Evolutionary conservation across 1,140 invertebrate genomes (phyloP).

Genomic region (Nymphalis io): DNA sequence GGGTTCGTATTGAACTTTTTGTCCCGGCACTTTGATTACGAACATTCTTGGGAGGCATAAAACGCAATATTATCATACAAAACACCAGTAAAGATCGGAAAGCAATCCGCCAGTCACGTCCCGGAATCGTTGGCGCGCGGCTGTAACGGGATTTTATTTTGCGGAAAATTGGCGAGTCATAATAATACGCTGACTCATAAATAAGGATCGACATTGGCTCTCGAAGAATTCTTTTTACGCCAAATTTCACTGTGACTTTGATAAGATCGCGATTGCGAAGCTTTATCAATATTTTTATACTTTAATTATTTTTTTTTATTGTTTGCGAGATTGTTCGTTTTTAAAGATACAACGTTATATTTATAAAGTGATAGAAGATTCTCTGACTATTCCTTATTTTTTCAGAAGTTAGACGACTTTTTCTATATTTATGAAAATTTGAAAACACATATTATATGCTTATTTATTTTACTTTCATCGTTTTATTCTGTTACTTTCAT

Average conservation of each 20-base stretch:
- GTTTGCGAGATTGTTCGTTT: neutral
- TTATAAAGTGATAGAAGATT: no score
- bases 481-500: no score
- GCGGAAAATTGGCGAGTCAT: conserved; percentile 77
- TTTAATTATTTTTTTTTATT: conserved; percentile 3
- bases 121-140: conserved; percentile 43
- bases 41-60: conserved; percentile 30
- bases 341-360: no score
- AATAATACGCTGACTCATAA: conserved; percentile 77
- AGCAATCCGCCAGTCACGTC: conserved; percentile 62
- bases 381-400: no score
- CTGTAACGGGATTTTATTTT: conserved; percentile 72
- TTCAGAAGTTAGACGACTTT: no score
- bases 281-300: neutral
- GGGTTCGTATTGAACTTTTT: conserved; percentile 9
- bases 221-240: conserved; percentile 71
- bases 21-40: conserved; percentile 8
- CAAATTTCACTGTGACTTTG: conserved; percentile 64
- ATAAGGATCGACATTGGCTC: conserved; percentile 75
- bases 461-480: no score
- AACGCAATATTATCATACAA: conserved; percentile 61
- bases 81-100: conserved; percentile 64
- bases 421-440: no score
- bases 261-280: conserved; percentile 18
- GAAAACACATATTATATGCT: no score